These are phyloP conservation scores for Crambe crambe DNA, from an alignment of 37 sponge, comb jelly and placozoan genomes.

Conservation along the genomic window DNA sequence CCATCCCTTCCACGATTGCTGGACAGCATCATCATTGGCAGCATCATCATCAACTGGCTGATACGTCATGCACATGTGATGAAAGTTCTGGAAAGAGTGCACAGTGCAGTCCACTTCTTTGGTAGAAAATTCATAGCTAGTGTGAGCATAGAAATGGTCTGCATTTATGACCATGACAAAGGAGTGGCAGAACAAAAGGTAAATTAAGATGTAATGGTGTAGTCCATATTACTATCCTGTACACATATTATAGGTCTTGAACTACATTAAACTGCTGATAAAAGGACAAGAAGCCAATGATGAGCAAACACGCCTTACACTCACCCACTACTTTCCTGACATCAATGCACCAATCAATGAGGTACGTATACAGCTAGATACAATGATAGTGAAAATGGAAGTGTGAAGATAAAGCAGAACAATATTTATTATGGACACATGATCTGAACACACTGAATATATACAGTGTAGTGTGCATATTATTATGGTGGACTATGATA, in stretches of 20 bases:
- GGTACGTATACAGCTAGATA: background rate
- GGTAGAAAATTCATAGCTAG: background rate
- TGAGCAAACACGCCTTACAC: background rate
- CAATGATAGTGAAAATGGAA: background rate
- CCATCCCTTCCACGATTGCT: background rate
- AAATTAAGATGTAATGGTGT: background rate
- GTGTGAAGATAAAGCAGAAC: background rate
- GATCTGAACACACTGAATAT: background rate
- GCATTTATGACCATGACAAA: background rate
- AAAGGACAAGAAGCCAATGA: background rate
- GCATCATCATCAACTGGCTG: background rate
- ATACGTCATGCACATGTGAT: background rate
- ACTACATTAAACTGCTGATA: background rate
- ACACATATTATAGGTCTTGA: background rate
- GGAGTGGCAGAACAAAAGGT: background rate
- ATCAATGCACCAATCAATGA: background rate
- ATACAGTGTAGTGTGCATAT: too few relatives aligned
- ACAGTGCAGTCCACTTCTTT: background rate
- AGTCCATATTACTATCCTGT: background rate
- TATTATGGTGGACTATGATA: too few relatives aligned
- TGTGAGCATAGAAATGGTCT: background rate
- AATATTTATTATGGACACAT: background rate
- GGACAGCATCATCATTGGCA: conserved; percentile 3
- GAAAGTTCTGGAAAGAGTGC: background rate
- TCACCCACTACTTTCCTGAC: background rate